These are phyloP conservation scores for Rissa tridactyla DNA, from an alignment of 2,113 vertebrate genomes.

Conservation along the genomic window DNA sequence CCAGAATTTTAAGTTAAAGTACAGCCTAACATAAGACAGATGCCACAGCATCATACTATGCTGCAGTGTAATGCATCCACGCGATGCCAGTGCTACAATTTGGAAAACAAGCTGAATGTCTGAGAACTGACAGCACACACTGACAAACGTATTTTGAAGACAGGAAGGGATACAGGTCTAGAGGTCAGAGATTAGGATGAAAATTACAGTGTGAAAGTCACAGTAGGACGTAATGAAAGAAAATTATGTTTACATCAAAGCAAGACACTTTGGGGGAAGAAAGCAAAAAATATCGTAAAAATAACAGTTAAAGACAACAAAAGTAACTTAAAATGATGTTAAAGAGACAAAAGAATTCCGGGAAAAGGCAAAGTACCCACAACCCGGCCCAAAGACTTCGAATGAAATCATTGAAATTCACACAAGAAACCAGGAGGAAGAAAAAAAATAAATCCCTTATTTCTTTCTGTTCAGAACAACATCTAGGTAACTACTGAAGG, in stretches of 20 bases:
- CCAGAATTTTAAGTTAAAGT: not conserved
- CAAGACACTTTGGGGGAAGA: not conserved
- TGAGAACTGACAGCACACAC: not conserved
- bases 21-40: not conserved
- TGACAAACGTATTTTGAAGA: not conserved
- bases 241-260: not conserved
- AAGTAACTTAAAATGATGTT: not conserved
- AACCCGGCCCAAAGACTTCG: not conserved
- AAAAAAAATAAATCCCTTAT: not conserved
- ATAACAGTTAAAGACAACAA: not conserved
- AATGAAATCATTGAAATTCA: not conserved
- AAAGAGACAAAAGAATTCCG: not conserved
- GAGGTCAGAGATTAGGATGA: not conserved
- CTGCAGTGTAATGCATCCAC: not conserved
- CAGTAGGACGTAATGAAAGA: not conserved
- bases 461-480: not conserved
- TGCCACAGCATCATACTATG: not conserved
- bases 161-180: not conserved
- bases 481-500: not conserved
- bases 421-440: not conserved
- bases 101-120: not conserved
- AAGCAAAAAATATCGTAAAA: not conserved
- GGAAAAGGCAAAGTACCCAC: not conserved
- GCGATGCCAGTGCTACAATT: accelerated
- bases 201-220: not conserved